phyloP scores from a whole-genome alignment of 2,113 vertebrate species.

The Lophotis ruficrista region DNA sequence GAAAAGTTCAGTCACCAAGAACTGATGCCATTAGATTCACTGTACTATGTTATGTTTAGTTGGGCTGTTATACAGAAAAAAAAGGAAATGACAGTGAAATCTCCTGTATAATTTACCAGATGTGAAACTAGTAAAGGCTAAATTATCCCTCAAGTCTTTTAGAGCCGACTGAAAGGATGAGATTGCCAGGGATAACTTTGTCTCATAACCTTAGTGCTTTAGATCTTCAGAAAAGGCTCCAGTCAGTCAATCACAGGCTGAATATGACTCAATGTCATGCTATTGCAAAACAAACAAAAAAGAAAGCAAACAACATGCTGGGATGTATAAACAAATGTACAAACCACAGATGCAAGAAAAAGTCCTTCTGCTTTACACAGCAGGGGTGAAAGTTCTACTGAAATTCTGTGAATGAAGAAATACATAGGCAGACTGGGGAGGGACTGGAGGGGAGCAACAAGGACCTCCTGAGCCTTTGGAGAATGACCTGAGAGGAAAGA shows the following conservation, averaged over 20 bases:
- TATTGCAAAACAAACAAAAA: neutral
- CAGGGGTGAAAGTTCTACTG: neutral
- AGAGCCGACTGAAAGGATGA: neutral
- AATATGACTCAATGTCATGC: neutral
- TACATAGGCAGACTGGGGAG: neutral
- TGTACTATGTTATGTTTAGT: neutral
- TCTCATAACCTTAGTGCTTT: neutral
- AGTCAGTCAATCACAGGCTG: neutral
- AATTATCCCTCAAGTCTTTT: neutral
- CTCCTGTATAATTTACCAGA: neutral
- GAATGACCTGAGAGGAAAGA: neutral
- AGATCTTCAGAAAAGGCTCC: neutral
- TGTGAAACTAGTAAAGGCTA: neutral
- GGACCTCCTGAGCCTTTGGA: neutral
- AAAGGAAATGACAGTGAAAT: neutral
- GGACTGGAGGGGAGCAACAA: neutral
- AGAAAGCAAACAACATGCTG: neutral
- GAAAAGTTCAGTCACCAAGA: slow-evolving; percentile 46
- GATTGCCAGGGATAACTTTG: neutral
- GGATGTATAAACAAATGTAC: neutral
- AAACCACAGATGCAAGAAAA: neutral
- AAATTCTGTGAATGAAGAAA: neutral
- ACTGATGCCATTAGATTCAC: neutral
- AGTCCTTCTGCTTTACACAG: neutral
- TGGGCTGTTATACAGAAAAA: neutral